Conservation (phyloP, 2,113 vertebrate species). For the Atrichornis clamosus region DNA sequence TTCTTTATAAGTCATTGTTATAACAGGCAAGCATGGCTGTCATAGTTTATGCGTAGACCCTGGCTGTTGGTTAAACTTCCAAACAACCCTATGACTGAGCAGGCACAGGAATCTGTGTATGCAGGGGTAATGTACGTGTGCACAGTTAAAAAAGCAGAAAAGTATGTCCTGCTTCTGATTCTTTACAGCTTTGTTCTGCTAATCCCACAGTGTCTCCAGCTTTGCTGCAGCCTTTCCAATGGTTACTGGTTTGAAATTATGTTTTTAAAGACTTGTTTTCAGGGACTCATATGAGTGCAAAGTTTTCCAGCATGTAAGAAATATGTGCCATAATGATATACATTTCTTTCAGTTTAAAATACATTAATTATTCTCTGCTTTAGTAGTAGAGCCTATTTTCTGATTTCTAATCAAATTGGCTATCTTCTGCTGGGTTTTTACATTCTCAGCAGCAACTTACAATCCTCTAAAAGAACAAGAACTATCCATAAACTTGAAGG, state of each 20-base stretch:
- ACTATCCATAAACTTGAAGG: background rate
- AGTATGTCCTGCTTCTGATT: background rate
- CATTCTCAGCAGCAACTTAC: background rate
- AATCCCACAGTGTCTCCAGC: background rate
- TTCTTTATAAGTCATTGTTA: background rate
- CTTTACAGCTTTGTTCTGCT: background rate
- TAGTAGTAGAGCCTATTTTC: background rate
- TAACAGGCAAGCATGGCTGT: background rate
- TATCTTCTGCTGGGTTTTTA: background rate
- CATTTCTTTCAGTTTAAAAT: background rate
- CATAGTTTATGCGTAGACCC: background rate
- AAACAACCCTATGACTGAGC: background rate
- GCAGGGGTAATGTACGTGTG: accelerated
- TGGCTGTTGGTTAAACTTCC: background rate
- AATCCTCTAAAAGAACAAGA: background rate
- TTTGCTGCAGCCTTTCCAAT: background rate
- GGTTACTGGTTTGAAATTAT: background rate
- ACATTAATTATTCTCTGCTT: background rate
- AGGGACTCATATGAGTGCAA: background rate
- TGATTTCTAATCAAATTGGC: background rate
- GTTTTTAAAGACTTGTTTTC: background rate
- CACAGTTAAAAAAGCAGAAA: background rate
- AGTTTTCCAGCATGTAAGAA: background rate
- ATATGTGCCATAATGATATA: background rate
- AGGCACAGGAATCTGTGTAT: background rate